Evolutionary conservation across 2,113 vertebrate species (phyloP).

Genomic region (Bos indicus): DNA sequence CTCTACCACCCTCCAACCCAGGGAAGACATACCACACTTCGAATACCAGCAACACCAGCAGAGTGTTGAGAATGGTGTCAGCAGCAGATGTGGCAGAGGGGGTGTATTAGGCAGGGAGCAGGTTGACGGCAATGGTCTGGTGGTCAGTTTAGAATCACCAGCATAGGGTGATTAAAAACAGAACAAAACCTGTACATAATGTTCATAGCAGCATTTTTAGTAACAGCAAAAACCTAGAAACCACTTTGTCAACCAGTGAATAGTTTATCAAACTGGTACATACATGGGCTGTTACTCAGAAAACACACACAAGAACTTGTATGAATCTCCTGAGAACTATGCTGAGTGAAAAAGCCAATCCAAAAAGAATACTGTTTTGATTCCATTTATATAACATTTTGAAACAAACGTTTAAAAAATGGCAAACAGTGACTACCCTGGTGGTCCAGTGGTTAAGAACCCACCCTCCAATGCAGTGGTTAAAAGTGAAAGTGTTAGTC

Average conservation of each 20-base stretch:
- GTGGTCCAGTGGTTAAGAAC: not conserved
- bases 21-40: not conserved
- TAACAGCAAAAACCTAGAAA: not conserved
- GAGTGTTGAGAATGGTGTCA: not conserved
- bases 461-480: not conserved
- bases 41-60: not conserved
- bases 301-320: not conserved
- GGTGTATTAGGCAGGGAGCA: not conserved
- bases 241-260: not conserved
- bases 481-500: not conserved
- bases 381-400: not conserved
- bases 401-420: not conserved
- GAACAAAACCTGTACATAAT: not conserved
- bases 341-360: not conserved
- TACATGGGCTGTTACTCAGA: not conserved
- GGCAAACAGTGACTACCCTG: not conserved
- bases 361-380: not conserved
- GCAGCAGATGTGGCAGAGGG: not conserved
- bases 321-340: not conserved
- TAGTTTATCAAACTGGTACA: not conserved
- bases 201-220: not conserved
- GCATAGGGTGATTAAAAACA: not conserved
- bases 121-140: not conserved
- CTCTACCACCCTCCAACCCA: not conserved
- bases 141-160: not conserved